phyloP scores from a whole-genome alignment of 2,113 vertebrate species.

The Entelurus aequoreus region DNA sequence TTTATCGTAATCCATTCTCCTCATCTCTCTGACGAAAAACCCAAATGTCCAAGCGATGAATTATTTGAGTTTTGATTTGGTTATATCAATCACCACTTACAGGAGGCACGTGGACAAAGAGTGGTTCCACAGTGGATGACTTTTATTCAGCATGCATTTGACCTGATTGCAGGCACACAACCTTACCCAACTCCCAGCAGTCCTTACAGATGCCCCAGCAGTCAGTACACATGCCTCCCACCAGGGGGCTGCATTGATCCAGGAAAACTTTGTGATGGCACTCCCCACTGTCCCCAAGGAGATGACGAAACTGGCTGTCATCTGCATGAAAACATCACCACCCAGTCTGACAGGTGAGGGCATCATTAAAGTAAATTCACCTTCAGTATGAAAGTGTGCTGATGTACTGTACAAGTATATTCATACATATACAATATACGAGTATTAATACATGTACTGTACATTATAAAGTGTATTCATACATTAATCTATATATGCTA shows the following conservation, averaged over 20 bases:
- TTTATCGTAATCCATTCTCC: too few species aligned
- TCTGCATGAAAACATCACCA: slow-evolving; percentile 13
- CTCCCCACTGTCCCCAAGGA: slow-evolving; percentile 66
- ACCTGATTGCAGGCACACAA: slow-evolving; percentile 43
- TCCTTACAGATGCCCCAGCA: slow-evolving; percentile 37
- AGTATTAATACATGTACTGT: too few species aligned
- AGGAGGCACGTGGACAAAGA: too few species aligned
- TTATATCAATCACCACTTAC: too few species aligned
- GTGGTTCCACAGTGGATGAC: background rate
- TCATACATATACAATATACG: background rate
- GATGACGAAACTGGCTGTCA: slow-evolving; percentile 74
- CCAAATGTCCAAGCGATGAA: too few species aligned
- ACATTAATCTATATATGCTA: background rate
- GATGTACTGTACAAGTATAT: background rate
- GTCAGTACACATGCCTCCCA: slow-evolving; percentile 71
- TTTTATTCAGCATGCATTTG: background rate
- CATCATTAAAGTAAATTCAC: background rate
- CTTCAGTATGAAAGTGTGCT: background rate
- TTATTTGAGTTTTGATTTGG: too few species aligned
- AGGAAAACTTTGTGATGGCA: slow-evolving; percentile 62
- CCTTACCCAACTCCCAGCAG: slow-evolving; percentile 45
- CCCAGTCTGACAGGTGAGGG: slow-evolving; percentile 38
- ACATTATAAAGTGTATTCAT: background rate
- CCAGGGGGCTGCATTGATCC: slow-evolving; percentile 66
- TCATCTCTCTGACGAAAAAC: too few species aligned